Percentiles rank a stretch among this genome's conserved stretches.
Conservation (phyloP, 2,113 vertebrate species). For the Alouatta palliata region DNA sequence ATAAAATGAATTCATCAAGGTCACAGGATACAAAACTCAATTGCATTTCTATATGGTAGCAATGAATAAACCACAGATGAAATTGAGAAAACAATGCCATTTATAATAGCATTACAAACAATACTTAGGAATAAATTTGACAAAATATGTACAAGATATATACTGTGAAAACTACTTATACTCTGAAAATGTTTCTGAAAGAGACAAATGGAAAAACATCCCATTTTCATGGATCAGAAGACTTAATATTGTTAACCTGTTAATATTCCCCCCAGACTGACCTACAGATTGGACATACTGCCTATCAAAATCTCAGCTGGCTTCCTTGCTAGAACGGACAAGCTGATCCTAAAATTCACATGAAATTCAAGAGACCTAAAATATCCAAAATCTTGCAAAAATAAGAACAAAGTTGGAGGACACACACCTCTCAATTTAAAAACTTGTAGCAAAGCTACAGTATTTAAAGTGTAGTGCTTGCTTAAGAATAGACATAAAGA, state of each 20-base stretch:
- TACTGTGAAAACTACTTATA: background rate
- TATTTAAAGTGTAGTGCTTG: background rate
- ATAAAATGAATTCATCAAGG: background rate
- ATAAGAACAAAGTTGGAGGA: background rate
- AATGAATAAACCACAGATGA: background rate
- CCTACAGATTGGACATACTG: background rate
- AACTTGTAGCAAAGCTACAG: background rate
- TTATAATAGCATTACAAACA: background rate
- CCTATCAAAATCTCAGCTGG: background rate
- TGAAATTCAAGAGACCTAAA: background rate
- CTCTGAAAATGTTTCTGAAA: background rate
- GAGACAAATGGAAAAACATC: background rate
- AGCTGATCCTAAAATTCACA: background rate
- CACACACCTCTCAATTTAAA: background rate
- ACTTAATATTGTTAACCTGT: background rate
- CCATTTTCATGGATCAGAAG: background rate
- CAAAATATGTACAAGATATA: background rate
- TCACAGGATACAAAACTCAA: background rate
- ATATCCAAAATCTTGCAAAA: background rate
- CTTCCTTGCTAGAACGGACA: background rate
- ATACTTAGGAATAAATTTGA: background rate
- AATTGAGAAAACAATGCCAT: background rate
- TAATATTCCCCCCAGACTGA: background rate
- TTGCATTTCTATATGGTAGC: background rate
- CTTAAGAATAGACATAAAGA: background rate